A percentile compares a stretch with the other conserved stretches of the same genome.
phyloP scores from a whole-genome alignment of 1,140 invertebrate genomes.

The Probaryconus sp. region DNA sequence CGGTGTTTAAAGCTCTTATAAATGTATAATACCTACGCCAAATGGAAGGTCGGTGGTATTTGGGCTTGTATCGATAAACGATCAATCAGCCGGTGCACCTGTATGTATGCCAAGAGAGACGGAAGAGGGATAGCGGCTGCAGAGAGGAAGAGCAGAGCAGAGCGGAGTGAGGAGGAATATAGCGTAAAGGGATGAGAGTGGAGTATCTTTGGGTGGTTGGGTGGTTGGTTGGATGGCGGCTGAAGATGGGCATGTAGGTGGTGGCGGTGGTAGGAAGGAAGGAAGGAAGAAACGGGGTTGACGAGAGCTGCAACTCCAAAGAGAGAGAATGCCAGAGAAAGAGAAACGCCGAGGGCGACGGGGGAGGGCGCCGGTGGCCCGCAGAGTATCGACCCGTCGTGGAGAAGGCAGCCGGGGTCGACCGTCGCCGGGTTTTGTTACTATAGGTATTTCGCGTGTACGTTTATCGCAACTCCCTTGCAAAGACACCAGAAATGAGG shows the following conservation, averaged over 20 bases:
- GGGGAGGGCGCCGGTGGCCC: conserved; percentile 66
- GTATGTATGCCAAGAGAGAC: conserved; percentile 29
- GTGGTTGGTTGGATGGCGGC: conserved; percentile 55
- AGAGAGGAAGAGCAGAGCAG: conserved; percentile 51
- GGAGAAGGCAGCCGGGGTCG: conserved; percentile 65
- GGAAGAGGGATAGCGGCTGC: conserved; percentile 11
- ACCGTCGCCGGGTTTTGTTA: conserved; percentile 75
- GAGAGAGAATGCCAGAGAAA: conserved; percentile 35
- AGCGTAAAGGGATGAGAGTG: conserved; percentile 53
- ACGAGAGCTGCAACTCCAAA: conserved; percentile 38
- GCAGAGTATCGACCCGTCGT: conserved; percentile 76
- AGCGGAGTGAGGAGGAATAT: too few species aligned
- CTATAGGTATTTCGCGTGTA: conserved; percentile 71
- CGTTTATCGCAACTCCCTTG: conserved; percentile 65
- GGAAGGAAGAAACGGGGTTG: conserved; percentile 53
- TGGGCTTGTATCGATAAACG: conserved; percentile 73
- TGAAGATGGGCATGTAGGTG: conserved; percentile 67
- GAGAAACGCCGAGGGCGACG: conserved; percentile 48
- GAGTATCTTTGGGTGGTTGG: too few species aligned
- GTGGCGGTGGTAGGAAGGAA: conserved; percentile 54
- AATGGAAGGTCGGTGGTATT: conserved; percentile 38
- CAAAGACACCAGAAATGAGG: conserved; percentile 59
- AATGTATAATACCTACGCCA: conserved; percentile 69
- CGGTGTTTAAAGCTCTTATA: conserved; percentile 71
- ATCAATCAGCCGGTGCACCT: conserved; percentile 73